phyloP scores from a whole-genome alignment of 2,888 invertebrate genomes.

The Callinectes sapidus region DNA sequence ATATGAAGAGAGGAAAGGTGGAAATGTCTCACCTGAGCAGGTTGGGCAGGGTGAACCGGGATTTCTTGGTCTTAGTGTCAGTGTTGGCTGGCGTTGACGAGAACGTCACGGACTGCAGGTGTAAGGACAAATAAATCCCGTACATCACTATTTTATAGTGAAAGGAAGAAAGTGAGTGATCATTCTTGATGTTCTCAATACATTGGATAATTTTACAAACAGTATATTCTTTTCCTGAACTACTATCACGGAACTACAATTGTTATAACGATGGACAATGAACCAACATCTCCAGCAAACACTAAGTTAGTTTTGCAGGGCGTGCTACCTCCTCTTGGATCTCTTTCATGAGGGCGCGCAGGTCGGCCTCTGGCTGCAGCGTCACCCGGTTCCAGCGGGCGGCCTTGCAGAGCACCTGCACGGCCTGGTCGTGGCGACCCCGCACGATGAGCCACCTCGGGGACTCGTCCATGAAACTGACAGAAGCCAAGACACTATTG shows the following conservation, averaged over 20 bases:
- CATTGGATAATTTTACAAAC: background rate
- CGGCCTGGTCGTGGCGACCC: slow-evolving; percentile 59
- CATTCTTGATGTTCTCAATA: background rate
- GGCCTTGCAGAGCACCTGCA: slow-evolving; percentile 59
- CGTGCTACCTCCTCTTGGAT: slow-evolving; percentile 57
- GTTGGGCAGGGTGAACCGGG: background rate
- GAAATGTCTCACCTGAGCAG: background rate
- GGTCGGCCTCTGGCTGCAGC: slow-evolving; percentile 49
- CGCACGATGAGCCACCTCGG: slow-evolving; percentile 70
- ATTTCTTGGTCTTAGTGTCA: background rate
- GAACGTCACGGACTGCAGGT: background rate
- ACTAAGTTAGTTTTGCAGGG: background rate
- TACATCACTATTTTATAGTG: background rate
- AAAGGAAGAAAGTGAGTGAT: background rate
- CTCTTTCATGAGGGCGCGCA: slow-evolving; percentile 50
- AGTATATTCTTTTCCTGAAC: background rate
- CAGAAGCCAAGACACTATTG: background rate
- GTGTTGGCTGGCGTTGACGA: background rate
- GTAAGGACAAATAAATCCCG: background rate
- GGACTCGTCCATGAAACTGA: slow-evolving; percentile 69
- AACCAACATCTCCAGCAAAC: background rate
- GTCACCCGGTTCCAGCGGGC: slow-evolving; percentile 59
- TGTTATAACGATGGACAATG: too few species aligned
- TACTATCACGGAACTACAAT: too few species aligned
- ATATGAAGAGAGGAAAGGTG: background rate